Evolutionary conservation across 2,888 invertebrate species (phyloP).

Genomic region (Drosophila imparisetae): DNA sequence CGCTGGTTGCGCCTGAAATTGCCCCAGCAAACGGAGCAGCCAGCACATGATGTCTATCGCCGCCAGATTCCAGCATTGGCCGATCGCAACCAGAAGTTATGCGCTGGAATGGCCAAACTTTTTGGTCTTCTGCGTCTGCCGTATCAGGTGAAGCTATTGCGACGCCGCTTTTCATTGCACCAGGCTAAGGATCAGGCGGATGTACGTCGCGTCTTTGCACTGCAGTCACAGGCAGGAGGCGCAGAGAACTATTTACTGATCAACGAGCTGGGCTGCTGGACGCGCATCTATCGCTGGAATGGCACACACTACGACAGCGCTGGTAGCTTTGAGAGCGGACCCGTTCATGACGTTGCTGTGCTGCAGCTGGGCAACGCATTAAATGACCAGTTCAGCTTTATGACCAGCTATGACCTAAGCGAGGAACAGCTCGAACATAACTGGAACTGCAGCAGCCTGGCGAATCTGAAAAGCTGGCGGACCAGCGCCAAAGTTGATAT

Average conservation of each 20-base stretch:
- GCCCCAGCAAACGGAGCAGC: constrained; percentile 3
- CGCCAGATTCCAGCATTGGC: constrained; percentile 39
- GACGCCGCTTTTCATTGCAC: constrained; percentile 57
- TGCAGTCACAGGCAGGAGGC: constrained; percentile 25
- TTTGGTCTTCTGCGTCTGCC: constrained; percentile 47
- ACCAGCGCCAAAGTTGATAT: constrained; percentile 24
- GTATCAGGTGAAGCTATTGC: constrained; percentile 84
- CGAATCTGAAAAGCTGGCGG: constrained; percentile 40
- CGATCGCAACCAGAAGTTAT: constrained; percentile 54
- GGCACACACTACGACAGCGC: constrained; percentile 70
- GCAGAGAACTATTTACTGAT: constrained; percentile 68
- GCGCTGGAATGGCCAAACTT: constrained; percentile 47
- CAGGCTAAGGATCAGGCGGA: constrained; percentile 31
- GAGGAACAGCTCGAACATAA: constrained; percentile 18
- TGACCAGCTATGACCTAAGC: constrained; percentile 72
- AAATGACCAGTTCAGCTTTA: constrained; percentile 81
- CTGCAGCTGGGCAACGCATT: constrained; percentile 45
- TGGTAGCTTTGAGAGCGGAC: constrained; percentile 84
- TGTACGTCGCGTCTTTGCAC: constrained; percentile 56
- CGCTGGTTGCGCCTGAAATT: constrained; percentile 60
- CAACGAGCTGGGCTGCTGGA: constrained; percentile 83
- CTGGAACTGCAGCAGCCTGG: constrained; percentile 32
- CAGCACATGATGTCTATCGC: constrained; percentile 36
- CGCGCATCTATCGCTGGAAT: constrained; percentile 85
- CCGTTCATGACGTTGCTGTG: constrained; percentile 84